Base-by-base conservation (phyloP, 2,797 vertebrate genomes). In the Sciaenops ocellatus region DNA sequence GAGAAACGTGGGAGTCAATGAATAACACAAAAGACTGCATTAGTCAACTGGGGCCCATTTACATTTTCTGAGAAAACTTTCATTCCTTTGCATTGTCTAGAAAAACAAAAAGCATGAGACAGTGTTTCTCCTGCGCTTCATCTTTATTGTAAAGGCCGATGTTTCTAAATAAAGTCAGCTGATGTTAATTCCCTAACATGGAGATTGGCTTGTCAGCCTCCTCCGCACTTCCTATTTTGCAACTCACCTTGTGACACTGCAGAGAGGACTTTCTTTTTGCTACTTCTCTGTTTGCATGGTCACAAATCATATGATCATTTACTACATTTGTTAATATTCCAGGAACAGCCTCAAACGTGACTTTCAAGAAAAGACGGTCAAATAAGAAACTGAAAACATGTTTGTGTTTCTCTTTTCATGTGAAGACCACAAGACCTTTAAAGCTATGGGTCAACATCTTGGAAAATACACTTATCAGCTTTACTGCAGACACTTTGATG, bases 1-100 rank as follows among this genome's bases (percentile, higher is more conserved):
- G 28, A 89, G 85, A 93, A 91, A 83, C 15, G 88, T 92, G 80
- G 92, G 92, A 71, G 88, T 85, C 20, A 3, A 0, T 78, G 59
- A 87, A 61, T 11, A 47, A 79, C 24, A 52, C 11, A 60, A 71
- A 71, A 73, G 61, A 83, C 48, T 51, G 50, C 18, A 16, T 79
- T 62, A 82, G 46, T 76, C n/a, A 28, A 46, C 22, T 51, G 51
- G 7, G 62, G 69, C 20, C 34, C 38, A 52, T 55, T 79, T 47
- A 51, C 52, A 47, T 55, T 69, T 34, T 64, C 24, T 51, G 28
- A 10, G 24, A 5, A 50, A 55, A 6, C 18, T 69, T 20, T 60
- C 18, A 47, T 30, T 64, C 7, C 16, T 48, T 54, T 9, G 4
- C 7, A 20, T 1, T 4, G 15, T 61, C 44, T 60, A 34, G 44